phyloP scores from a whole-genome alignment of 1,140 invertebrate species.

The Pogonomyrmex barbatus region DNA sequence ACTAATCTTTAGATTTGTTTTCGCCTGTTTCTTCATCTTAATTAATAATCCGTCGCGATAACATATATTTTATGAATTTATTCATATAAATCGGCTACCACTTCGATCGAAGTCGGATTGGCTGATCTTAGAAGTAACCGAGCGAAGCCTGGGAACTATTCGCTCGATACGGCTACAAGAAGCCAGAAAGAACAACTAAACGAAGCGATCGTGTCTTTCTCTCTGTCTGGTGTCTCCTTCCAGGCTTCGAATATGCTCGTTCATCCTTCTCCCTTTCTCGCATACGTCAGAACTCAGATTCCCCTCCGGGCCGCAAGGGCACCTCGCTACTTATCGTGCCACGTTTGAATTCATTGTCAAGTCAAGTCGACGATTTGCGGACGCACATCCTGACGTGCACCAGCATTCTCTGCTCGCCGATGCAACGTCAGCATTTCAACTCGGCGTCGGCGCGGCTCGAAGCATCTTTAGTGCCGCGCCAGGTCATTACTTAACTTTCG shows the following conservation, averaged over 20 bases:
- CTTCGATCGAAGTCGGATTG: slow-evolving; percentile 61
- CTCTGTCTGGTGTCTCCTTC: slow-evolving; percentile 42
- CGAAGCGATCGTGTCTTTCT: slow-evolving; percentile 67
- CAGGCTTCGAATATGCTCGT: slow-evolving; percentile 36
- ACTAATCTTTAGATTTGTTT: slow-evolving; percentile 16
- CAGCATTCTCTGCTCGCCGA: slow-evolving; percentile 6
- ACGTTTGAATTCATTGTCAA: slow-evolving; percentile 56
- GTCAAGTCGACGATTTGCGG: slow-evolving; percentile 39
- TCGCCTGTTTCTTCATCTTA: slow-evolving; percentile 57
- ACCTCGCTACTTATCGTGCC: slow-evolving; percentile 41
- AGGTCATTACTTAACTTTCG: slow-evolving; percentile 66
- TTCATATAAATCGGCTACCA: slow-evolving; percentile 63
- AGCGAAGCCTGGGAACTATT: slow-evolving; percentile 76
- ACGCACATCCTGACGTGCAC: background rate
- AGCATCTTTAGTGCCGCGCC: slow-evolving; percentile 27
- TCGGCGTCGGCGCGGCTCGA: background rate
- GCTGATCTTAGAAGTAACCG: slow-evolving; percentile 70
- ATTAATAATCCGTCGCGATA: slow-evolving; percentile 61
- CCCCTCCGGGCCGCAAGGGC: slow-evolving; percentile 4
- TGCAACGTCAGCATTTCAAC: slow-evolving; percentile 14
- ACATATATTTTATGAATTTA: slow-evolving; percentile 54
- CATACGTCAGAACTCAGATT: background rate
- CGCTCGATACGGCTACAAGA: slow-evolving; percentile 69
- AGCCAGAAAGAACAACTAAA: slow-evolving; percentile 72
- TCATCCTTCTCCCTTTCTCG: slow-evolving; percentile 41